These are phyloP conservation scores for Mormyrus proboscirostris DNA, from an alignment of 2,797 vertebrate genomes.

Conservation along the genomic window DNA sequence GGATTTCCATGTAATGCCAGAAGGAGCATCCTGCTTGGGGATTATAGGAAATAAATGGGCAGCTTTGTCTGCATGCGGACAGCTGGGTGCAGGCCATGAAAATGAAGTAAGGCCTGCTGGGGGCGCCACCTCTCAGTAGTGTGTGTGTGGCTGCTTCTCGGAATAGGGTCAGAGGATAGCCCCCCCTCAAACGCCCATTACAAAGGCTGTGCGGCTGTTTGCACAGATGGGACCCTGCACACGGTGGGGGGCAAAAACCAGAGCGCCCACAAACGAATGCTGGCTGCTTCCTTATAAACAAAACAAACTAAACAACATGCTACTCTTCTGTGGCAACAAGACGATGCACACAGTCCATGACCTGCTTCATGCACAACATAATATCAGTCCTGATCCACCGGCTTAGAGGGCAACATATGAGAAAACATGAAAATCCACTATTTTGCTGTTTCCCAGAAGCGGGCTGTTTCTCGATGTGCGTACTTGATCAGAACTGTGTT, in stretches of 20 bases:
- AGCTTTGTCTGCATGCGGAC: slow-evolving; percentile 30
- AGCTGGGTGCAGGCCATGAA: slow-evolving; percentile 30
- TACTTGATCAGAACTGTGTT: not conserved
- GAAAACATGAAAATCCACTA: not conserved
- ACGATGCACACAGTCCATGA: not conserved
- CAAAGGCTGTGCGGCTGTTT: slow-evolving; percentile 42
- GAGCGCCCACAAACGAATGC: slow-evolving; percentile 24
- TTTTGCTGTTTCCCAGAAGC: not conserved
- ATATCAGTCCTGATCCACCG: not conserved
- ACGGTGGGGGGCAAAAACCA: slow-evolving; percentile 41
- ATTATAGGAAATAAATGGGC: not conserved
- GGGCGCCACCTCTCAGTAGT: slow-evolving; percentile 22
- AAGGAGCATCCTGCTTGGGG: not conserved
- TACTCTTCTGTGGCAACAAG: not conserved
- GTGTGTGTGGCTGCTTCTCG: slow-evolving; percentile 27
- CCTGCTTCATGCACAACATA: not conserved
- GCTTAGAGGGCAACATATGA: not conserved
- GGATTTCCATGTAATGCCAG: not conserved
- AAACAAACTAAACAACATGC: not conserved
- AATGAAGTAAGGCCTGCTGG: slow-evolving; percentile 33
- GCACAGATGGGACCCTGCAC: slow-evolving; percentile 55
- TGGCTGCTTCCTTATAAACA: not conserved
- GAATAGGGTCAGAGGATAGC: slow-evolving; percentile 29
- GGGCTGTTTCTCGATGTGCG: not conserved
- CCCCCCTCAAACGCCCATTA: slow-evolving; percentile 22